These are phyloP conservation scores for Guaruba guarouba DNA, from an alignment of 2,113 vertebrate genomes.

Conservation along the genomic window DNA sequence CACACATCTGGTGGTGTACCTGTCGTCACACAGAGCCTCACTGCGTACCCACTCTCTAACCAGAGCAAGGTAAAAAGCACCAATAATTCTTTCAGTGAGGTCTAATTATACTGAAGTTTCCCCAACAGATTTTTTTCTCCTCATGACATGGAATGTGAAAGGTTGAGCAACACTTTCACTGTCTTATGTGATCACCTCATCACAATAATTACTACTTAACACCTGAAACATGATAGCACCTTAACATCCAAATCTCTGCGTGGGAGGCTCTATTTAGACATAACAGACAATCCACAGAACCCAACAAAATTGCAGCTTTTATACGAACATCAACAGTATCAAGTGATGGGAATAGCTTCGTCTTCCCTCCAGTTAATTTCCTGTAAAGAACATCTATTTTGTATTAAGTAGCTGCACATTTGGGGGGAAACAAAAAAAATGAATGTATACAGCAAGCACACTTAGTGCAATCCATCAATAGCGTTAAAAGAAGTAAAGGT, in stretches of 20 bases:
- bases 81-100: neutral
- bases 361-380: slow-evolving; percentile 15
- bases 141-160: neutral
- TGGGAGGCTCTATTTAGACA: slow-evolving; percentile 32
- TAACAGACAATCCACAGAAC: slow-evolving; percentile 4
- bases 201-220: slow-evolving; percentile 17
- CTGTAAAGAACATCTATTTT: slow-evolving; percentile 21
- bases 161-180: neutral
- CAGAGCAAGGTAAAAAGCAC: neutral
- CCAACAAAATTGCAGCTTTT: neutral
- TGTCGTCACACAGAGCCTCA: neutral
- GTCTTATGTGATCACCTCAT: neutral
- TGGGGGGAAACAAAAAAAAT: neutral
- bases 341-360: slow-evolving; percentile 8
- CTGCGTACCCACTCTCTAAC: neutral
- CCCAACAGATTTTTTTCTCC: neutral
- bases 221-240: neutral
- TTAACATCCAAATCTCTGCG: neutral
- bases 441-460: neutral
- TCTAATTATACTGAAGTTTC: neutral
- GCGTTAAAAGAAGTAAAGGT: neutral
- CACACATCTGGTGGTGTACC: fast-evolving
- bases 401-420: neutral
- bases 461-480: neutral
- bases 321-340: slow-evolving; percentile 9